A percentile compares a stretch with the other conserved stretches of the same genome.
Evolutionary conservation across 2,888 invertebrate species (phyloP).

Genomic region (Gryllus longicercus): DNA sequence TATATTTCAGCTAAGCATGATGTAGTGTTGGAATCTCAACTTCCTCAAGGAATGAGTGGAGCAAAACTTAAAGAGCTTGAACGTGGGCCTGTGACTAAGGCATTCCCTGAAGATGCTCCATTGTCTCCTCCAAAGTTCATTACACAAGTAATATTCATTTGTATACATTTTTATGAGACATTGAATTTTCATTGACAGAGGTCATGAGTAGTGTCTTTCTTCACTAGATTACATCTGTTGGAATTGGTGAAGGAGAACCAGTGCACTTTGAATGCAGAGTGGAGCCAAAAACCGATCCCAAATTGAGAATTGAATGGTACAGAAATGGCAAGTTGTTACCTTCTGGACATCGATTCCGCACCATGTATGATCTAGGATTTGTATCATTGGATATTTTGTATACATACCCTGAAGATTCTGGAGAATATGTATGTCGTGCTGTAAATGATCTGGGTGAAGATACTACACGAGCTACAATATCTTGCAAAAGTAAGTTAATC

Average conservation of each 20-base stretch:
- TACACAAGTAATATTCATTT: constrained; percentile 52
- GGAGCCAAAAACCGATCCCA: constrained; percentile 91
- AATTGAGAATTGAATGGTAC: constrained; percentile 87
- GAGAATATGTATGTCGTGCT: constrained; percentile 90
- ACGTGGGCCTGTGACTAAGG: constrained; percentile 71
- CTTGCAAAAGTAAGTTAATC: constrained; percentile 68
- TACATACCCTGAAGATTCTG: constrained; percentile 90
- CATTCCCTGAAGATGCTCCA: constrained; percentile 66
- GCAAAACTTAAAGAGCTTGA: constrained; percentile 87
- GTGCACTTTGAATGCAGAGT: constrained; percentile 93
- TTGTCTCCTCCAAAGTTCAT: constrained; percentile 80
- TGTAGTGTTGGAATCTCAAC: constrained; percentile 83
- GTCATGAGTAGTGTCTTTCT: neutral
- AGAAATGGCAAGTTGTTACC: constrained; percentile 86
- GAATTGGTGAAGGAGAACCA: constrained; percentile 86
- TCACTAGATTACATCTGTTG: constrained; percentile 69
- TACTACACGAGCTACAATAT: constrained; percentile 75
- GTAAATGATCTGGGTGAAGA: constrained; percentile 90
- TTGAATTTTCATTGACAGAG: too few relatives aligned
- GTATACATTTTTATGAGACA: too few relatives aligned
- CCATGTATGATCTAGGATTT: constrained; percentile 89
- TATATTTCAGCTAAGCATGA: constrained; percentile 52
- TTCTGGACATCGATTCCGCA: constrained; percentile 86
- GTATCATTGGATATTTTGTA: constrained; percentile 89
- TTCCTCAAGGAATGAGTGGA: constrained; percentile 90